A percentile compares a stretch with the other conserved stretches of the same genome.
Evolutionary conservation across 1,140 invertebrate species (phyloP).

Genomic region (Zeugodacus cucurbitae): DNA sequence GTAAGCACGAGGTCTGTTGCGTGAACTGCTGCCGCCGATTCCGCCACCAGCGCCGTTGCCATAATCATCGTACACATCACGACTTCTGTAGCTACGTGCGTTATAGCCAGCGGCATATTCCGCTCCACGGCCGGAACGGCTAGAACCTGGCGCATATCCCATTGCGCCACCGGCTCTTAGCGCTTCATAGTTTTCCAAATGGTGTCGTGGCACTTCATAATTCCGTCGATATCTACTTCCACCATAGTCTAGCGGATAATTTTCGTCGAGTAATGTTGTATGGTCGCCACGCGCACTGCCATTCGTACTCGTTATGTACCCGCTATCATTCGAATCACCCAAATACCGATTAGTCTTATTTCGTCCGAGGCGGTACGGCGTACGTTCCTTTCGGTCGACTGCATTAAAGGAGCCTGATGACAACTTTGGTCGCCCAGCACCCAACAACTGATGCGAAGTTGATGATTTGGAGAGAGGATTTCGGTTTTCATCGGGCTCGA

Average conservation of each 20-base stretch:
- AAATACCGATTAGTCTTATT: constrained; percentile 46
- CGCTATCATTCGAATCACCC: constrained; percentile 51
- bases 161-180: constrained; percentile 55
- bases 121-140: not conserved
- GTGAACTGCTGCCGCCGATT: not conserved
- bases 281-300: constrained; percentile 40
- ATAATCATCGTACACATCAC: constrained; percentile 44
- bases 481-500: constrained; percentile 70
- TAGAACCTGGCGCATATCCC: constrained; percentile 50
- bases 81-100: constrained; percentile 44
- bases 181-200: constrained; percentile 52
- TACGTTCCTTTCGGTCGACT: constrained; percentile 61
- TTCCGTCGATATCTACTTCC: constrained; percentile 38
- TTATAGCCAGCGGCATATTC: constrained; percentile 43
- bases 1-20: constrained; percentile 46
- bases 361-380: constrained; percentile 54
- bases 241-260: constrained; percentile 58
- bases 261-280: constrained; percentile 55
- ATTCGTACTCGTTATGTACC: constrained; percentile 59
- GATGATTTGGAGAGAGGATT: constrained; percentile 70
- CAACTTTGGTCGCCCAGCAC: constrained; percentile 68
- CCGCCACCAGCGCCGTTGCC: not conserved
- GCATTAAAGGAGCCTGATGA: constrained; percentile 66
- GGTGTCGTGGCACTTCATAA: constrained; percentile 44
- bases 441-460: constrained; percentile 70